phyloP scores from a whole-genome alignment of 2,113 vertebrate genomes.

The Oreochromis aureus region DNA sequence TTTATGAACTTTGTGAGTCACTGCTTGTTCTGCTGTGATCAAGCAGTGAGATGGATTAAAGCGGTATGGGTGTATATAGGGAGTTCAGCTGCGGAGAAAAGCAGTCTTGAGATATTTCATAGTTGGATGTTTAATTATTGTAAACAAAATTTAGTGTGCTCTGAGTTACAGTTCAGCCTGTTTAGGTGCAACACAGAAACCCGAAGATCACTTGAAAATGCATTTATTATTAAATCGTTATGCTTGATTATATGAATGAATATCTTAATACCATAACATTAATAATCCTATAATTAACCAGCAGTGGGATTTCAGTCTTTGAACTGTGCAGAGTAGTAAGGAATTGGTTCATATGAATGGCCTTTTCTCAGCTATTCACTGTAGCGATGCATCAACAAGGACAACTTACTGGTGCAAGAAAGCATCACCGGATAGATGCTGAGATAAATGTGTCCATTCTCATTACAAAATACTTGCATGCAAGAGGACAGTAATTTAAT shows the following conservation, averaged over 20 bases:
- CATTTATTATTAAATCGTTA: neutral
- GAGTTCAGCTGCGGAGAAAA: neutral
- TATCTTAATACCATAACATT: neutral
- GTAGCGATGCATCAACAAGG: neutral
- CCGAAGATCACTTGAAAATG: neutral
- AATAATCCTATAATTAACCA: neutral
- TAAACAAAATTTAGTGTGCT: neutral
- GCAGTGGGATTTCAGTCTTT: neutral
- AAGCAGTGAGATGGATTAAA: conserved; percentile 3
- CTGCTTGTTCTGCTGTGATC: neutral
- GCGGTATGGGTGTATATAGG: neutral
- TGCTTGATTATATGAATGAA: neutral
- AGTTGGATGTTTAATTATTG: neutral
- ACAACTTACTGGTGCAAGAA: neutral
- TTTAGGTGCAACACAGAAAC: neutral
- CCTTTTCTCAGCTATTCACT: neutral
- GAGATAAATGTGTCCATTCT: neutral
- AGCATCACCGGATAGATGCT: neutral
- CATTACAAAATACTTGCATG: neutral
- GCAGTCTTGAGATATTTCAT: neutral
- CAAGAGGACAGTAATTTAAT: neutral
- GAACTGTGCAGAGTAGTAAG: neutral
- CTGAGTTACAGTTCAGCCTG: neutral
- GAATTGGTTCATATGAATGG: neutral
- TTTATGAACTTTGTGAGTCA: conserved; percentile 48